Base-by-base conservation (phyloP, 2,888 invertebrate genomes). In the Pachycephus smyrnensis region DNA sequence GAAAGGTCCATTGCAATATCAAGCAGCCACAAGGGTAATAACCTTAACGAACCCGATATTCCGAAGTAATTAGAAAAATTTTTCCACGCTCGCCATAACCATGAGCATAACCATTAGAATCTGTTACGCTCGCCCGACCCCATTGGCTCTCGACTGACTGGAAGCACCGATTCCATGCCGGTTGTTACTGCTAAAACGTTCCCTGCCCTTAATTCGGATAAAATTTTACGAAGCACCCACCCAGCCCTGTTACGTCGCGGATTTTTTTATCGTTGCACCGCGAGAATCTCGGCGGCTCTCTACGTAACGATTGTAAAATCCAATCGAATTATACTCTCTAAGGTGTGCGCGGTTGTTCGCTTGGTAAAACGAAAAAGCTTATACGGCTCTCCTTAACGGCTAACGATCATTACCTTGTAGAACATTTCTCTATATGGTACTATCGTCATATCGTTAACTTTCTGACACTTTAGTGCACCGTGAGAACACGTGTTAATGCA, bases 41-140 rank as follows among this genome's bases (percentile, higher is more conserved):
- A 71, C 32, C 71, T 32, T 71, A 71, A 71, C 71, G 71, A 71
- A 71, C 71, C 76, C 30, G 77, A 80, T 81, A 88, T 87, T 87
- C 85, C 82, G 74, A 81, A 86, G 86, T 88, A 88, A 90, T 89
- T 90, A 89, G 86, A 87, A 55, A 55, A 81, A 82, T 81, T 82
- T 82, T 85, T 80, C 73, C 77, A 69, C 76, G 75, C 69, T 40
- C 75, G 73, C 80, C 82, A 84, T 87, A 88, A 88, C 86, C 86
- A 84, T 90, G 78, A 90, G 80, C 86, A 88, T 90, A 89, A 90
- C 87, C 89, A 85, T 90, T 90, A 88, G 88, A 90, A 90, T 90
- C 90, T 89, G 89, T 90, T 90, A 89, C 86, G 83, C 32, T 82
- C 69, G 71, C 33, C 33, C 68, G 68, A 68, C 35, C 12, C 40